Conservation (phyloP, 2,113 vertebrate species). For the Zingel zingel region DNA sequence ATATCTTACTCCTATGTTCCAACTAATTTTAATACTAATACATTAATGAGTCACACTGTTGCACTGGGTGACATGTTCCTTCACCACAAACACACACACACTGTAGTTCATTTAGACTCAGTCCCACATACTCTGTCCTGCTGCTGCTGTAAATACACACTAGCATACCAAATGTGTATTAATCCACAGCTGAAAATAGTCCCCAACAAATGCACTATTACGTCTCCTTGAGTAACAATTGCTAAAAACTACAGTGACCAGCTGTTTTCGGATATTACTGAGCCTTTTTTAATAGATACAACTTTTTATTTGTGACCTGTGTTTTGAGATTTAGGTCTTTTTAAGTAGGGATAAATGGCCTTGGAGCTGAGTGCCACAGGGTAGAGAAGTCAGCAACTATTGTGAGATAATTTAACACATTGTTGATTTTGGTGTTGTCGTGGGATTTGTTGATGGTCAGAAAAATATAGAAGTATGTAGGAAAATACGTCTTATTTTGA, state of each 20-base stretch:
- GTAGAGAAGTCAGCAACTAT: not conserved
- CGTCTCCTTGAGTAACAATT: not conserved
- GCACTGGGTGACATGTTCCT: not conserved
- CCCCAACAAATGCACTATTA: not conserved
- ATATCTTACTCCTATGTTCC: not conserved
- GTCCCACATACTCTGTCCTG: not conserved
- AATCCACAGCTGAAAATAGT: not conserved
- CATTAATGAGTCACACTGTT: not conserved
- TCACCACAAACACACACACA: not conserved
- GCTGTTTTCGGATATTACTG: not conserved
- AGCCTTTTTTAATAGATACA: not conserved
- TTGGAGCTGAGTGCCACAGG: not conserved
- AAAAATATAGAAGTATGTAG: not conserved
- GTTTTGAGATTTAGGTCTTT: not conserved
- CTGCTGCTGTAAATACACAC: not conserved
- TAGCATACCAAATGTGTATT: not conserved
- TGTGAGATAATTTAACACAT: not conserved
- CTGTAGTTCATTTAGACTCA: not conserved
- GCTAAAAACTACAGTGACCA: not conserved
- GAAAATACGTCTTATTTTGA: not conserved
- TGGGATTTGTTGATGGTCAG: not conserved
- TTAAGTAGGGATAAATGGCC: not conserved
- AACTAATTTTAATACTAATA: not conserved
- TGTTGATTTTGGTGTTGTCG: not conserved
- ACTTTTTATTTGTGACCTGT: not conserved